Evolutionary conservation across 1,140 invertebrate species (phyloP), one percentile per base, ranked within the genome.

Genomic region (Brachionus manjavacas): DNA sequence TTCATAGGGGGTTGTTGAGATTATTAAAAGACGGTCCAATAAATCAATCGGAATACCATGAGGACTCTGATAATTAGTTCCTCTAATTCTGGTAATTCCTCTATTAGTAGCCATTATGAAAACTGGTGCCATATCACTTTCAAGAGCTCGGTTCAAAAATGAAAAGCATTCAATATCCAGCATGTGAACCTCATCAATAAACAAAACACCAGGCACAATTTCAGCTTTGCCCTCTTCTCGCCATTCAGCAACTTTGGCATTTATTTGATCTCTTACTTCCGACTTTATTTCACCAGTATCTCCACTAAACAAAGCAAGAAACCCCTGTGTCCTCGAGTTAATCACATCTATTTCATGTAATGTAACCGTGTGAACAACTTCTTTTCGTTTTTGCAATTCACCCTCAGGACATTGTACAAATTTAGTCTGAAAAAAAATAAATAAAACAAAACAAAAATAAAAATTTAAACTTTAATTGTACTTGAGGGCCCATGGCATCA

Each of bases 31-130:
- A 84, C 97, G 91, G 91, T 99, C 97, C 0, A 99, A 90, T 60
- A 99, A 89, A 92, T 99, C 97, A 78, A 98, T 93, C 0, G 97
- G 97, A 70, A 99, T 94, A 11, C 96, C 97, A 90, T 99, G 97
- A 0, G 97, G 96, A 85, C 95, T 95, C 84, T 92, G 92, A 88
- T 97, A 96, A 85, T 94, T 94, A 9, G 97, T 99, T 25, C 96
- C 97, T 83, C 97, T 91, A 86, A 99, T 99, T 85, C 93, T 93
- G 0, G 96, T 98, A 60, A 98, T 96, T 78, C 96, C 97, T 85
- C 96, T 92, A 90, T 99, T 99, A n/a, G 97, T 99, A 1, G 97
- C 97, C 95, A 99, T 98, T 8, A 99, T 96, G 2, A 99, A 93
- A 28, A 99, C 93, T 0, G 97, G 97, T 0, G 97, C 94, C 92